These are phyloP conservation scores for Parazoanthus swiftii DNA, from an alignment of 92 coral and sea anemone species.

Conservation along the genomic window DNA sequence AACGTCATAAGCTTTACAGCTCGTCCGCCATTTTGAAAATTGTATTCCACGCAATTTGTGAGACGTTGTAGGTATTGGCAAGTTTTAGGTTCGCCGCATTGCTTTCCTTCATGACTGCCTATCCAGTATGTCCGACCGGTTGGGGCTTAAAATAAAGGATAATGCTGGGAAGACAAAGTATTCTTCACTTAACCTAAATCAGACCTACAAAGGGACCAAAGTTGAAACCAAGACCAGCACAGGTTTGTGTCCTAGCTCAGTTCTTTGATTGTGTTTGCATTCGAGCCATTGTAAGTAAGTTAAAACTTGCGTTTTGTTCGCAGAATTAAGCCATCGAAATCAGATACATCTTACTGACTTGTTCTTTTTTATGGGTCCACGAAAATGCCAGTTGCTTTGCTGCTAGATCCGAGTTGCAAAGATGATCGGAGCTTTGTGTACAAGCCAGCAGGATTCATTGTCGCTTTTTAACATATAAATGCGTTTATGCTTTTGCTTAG, in stretches of 20 bases:
- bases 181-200: slow-evolving; percentile 99
- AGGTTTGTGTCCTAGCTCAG: slow-evolving; percentile 71
- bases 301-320: background rate
- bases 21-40: slow-evolving; percentile 85
- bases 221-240: slow-evolving; percentile 98
- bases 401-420: background rate
- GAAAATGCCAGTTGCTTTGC: slow-evolving; percentile 36
- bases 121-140: slow-evolving; percentile 99
- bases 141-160: slow-evolving; percentile 99
- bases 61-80: slow-evolving; percentile 76
- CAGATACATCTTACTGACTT: background rate
- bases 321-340: background rate
- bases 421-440: background rate
- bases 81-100: slow-evolving; percentile 82
- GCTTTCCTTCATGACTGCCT: slow-evolving; percentile 99
- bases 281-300: background rate
- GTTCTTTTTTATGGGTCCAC: slow-evolving; percentile 15
- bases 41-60: slow-evolving; percentile 67
- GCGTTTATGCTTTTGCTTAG: slow-evolving; percentile 45
- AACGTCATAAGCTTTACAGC: slow-evolving; percentile 77
- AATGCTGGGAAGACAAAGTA: slow-evolving; percentile 99
- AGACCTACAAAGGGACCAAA: slow-evolving; percentile 99
- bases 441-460: slow-evolving; percentile 11
- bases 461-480: background rate
- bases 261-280: slow-evolving; percentile 7